Base-by-base conservation (phyloP, 1,140 invertebrate species). In the Oedothorax gibbosus region DNA sequence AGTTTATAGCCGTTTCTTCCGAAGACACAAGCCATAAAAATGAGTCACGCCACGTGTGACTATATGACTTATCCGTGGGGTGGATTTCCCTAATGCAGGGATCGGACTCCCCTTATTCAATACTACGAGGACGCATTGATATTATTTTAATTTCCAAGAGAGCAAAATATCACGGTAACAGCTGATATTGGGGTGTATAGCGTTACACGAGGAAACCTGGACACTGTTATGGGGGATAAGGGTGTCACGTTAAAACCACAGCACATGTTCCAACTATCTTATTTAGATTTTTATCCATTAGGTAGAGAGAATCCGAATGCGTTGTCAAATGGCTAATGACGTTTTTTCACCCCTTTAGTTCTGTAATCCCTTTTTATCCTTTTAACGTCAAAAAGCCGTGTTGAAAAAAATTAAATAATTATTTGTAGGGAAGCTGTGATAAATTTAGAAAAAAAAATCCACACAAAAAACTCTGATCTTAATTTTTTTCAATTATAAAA, bases 41-140 rank as follows among this genome's bases (percentile, higher is more conserved):
- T 82, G 80, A 82, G n/a, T 82, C 80, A 82, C 35, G 56, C 69
- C 64, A 79, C 77, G 64, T 77, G 75, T 62, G 62, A 62, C 35
- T 50, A 18, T n/a, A 65, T 10, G 18, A 73, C 20, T 49, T 53
- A 49, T 71, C 54, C 50, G 18, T 51, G 50, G 60, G 72, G 72
- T 20, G 21, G 72, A 57, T 50, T 77, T 64, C 57, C 60, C 56
- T 60, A 64, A 71, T 53, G 18, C 51, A 51, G 2, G 7, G 69
- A 18, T 12, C 12, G 57, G 49, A 51, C 57, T 62, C 9, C 15
- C 7, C 8, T 66, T 54, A 65, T 62, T 10, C 18, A n/a, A n/a
- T 20, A 12, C 57, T 15, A 15, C 57, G 8, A 5, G 49, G 35
- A 35, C 35, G 60, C n/a, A 50, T 66, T 79, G 77, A 79, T 79